Base-by-base conservation (phyloP, 2,888 invertebrate species). In the Phytoseiulus persimilis region DNA sequence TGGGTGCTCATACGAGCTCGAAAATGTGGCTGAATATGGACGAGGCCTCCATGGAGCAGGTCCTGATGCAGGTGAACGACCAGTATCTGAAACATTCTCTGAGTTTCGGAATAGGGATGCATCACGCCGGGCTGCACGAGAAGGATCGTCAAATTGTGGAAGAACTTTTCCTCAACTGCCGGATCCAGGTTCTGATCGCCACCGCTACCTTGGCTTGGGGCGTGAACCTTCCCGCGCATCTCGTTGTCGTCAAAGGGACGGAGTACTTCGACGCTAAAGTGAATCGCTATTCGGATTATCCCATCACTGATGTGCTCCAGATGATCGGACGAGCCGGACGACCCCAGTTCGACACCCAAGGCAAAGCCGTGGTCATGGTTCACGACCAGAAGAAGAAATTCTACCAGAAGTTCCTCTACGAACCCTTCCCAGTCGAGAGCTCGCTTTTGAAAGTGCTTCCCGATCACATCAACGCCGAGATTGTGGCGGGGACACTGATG, bases 301-400 rank as follows among this genome's bases (percentile, higher is more conserved):
- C 99, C 0, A 98, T 99, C 89, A 99, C 99, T 0, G 99, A 99
- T 93, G 98, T 99, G 0, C 94, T 99, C 90, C 99, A 99, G 93
- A 99, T 99, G 99, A 99, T 99, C 96, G 99, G 99, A 0, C 94
- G 99, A 90, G 99, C 99, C 90, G 99, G 99, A 0, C 94, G 99
- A 90, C 99, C 99, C 0, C 96, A 99, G 94, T 99, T 95, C 92
- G 99, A 99, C 93, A 96, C 96, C 92, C 95, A 96, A 91, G 99
- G 94, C 1, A 94, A 94, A 9, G 95, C 95, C 28, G 93, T 94
- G 83, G 94, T 95, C 89, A 93, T 94, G 83, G 94, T 99, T 0
- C 99, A 99, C 92, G 99, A 99, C 92, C 95, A 96, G 89, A 99
- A 99, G 93, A 99, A 99, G 93, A 96, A 96, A 92, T 99, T 99